These are phyloP conservation scores for Drosophila nigricruria DNA, from an alignment of 2,888 invertebrate genomes.

Conservation along the genomic window DNA sequence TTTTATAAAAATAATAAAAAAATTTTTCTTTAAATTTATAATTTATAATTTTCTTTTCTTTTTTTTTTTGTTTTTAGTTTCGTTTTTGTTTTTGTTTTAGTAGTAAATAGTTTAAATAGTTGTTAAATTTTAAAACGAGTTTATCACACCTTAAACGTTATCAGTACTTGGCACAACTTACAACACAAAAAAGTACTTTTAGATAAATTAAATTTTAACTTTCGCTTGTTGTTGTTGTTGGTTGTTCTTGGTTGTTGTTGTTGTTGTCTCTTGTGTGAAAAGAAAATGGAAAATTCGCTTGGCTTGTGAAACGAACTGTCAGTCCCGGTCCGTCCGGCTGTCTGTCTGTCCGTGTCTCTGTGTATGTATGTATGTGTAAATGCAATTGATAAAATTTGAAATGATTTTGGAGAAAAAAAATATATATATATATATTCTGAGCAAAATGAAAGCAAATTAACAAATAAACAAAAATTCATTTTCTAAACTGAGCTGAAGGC, in stretches of 20 bases:
- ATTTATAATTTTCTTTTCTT: conserved; percentile 28
- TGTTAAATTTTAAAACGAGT: conserved; percentile 81
- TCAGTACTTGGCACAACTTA: conserved; percentile 86
- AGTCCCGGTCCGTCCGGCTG: not conserved
- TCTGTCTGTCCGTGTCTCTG: conserved; percentile 19
- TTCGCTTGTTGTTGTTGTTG: conserved; percentile 22
- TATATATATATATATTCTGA: no score
- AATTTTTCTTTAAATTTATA: conserved; percentile 26
- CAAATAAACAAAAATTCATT: conserved; percentile 11
- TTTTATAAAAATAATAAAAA: conserved; percentile 64
- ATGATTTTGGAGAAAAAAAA: conserved; percentile 16
- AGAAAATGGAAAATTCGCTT: conserved; percentile 27
- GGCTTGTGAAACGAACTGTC: conserved; percentile 22
- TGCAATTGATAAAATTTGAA: conserved; percentile 14
- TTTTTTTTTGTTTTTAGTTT: conserved; percentile 39
- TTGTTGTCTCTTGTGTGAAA: conserved; percentile 17
- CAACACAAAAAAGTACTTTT: conserved; percentile 79
- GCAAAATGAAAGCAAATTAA: not conserved
- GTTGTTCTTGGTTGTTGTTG: conserved; percentile 10
- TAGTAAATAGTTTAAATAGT: conserved; percentile 75
- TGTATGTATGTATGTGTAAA: conserved; percentile 24
- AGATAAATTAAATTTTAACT: conserved; percentile 62
- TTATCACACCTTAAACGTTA: conserved; percentile 85
- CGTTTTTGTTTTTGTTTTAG: conserved; percentile 44
- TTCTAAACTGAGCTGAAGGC: conserved; percentile 31